Base-by-base conservation (phyloP, 1,140 invertebrate species). In the Danaus melanippus region DNA sequence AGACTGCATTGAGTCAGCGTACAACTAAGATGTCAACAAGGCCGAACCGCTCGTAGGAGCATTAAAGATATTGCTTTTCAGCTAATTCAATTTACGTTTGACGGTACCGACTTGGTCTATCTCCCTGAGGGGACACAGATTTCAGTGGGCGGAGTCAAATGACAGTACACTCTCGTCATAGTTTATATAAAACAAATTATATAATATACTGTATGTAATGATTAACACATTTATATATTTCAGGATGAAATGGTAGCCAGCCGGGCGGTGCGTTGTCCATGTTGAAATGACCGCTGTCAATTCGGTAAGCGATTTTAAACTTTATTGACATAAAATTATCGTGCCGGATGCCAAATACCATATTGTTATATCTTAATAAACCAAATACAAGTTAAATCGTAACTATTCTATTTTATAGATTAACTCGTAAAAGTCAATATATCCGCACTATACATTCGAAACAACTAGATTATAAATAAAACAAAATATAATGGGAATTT, bases 1-100 rank as follows among this genome's bases (percentile, higher is more conserved):
- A 79, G 79, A 77, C 73, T 77, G 80, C 74, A 75, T 71, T 82
- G 77, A 81, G 76, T 81, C 76, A 81, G 72, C 69, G 61, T 50
- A 63, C 64, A 69, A 53, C 69, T 61, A 61, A 74, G 64, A 75
- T 79, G 76, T 84, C 77, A 82, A 84, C 77, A 78, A 77, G 74
- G 71, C 65, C 71, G 70, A 67, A 60, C 70, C 65, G 66, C 63
- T 70, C 73, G 74, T 57, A 58, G 59, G 68, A 65, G 60, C 69
- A 69, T 78, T 77, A 69, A 71, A 67, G 71, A 71, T 76, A 82
- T 79, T 76, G 69, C 76, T 75, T 78, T 74, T 76, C 62, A 70
- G 69, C 70, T 76, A 76, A 82, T 79, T 82, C 70, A 68, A 69
- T 74, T 75, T 76, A 74, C 68, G 66, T 68, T 69, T 64, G 66